Evolutionary conservation across 2,797 vertebrate species (phyloP).

Genomic region (Bovichtus variegatus): DNA sequence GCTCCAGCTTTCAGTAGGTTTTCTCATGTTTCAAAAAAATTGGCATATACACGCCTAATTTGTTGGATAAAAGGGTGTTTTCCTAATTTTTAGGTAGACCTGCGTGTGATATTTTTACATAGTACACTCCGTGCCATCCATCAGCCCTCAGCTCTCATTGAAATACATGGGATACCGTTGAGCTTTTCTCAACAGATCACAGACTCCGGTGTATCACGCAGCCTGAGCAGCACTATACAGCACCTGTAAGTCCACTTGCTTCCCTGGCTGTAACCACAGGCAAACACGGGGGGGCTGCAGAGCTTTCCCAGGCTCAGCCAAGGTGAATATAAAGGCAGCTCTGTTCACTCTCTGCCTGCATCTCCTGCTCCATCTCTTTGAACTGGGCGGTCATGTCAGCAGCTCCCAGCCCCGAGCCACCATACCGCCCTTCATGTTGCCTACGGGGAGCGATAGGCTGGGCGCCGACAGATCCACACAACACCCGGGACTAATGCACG

Average conservation of each 20-base stretch:
- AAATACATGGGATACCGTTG: conserved; percentile 45
- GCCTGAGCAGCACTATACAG: conserved; percentile 55
- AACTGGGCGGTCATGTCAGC: conserved; percentile 80
- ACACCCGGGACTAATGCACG: conserved; percentile 38
- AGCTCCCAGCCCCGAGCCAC: conserved; percentile 66
- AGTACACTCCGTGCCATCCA: conserved; percentile 22
- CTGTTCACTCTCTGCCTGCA: conserved; percentile 76
- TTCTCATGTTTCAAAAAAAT: too few species aligned
- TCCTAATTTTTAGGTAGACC: conserved; percentile 11
- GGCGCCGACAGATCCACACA: conserved; percentile 75
- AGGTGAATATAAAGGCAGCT: conserved; percentile 74
- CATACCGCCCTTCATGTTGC: conserved; percentile 77
- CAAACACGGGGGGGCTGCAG: conserved; percentile 21
- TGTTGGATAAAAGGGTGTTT: not conserved
- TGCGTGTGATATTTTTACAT: conserved; percentile 32
- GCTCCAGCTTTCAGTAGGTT: too few species aligned
- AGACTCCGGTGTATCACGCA: conserved; percentile 35
- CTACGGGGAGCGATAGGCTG: conserved; percentile 76
- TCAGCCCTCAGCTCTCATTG: conserved; percentile 53
- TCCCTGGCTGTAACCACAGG: conserved; percentile 60
- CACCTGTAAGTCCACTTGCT: conserved; percentile 82
- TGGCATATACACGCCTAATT: too few species aligned
- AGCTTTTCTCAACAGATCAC: conserved; percentile 20
- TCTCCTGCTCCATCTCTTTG: conserved; percentile 81
- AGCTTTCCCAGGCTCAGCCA: conserved; percentile 78